phyloP scores from a whole-genome alignment of 1,140 invertebrate genomes.

The Armadillidium nasatum region DNA sequence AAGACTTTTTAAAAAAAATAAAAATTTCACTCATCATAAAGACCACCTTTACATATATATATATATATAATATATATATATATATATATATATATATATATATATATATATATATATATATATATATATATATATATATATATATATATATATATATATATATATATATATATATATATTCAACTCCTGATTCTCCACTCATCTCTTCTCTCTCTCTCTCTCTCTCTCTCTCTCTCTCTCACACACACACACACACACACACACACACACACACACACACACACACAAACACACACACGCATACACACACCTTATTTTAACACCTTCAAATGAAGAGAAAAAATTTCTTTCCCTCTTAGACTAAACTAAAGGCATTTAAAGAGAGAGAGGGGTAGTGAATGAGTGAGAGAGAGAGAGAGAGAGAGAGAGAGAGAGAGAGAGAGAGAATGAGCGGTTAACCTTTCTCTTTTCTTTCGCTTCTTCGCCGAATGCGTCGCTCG shows the following conservation, averaged over 20 bases:
- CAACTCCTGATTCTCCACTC: background rate
- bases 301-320: too few relatives aligned
- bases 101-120: too few relatives aligned
- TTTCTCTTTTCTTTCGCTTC: background rate
- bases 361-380: background rate
- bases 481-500: background rate
- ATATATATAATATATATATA: too few relatives aligned
- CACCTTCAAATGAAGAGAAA: background rate
- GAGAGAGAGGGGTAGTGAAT: background rate
- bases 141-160: background rate
- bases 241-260: too few relatives aligned
- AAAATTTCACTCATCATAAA: too few relatives aligned
- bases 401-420: background rate
- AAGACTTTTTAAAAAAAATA: too few relatives aligned
- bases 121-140: conserved; percentile 6
- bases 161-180: background rate
- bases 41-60: too few relatives aligned
- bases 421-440: background rate
- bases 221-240: background rate
- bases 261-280: too few relatives aligned
- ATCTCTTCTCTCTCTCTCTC: background rate
- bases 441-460: background rate
- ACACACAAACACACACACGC: too few relatives aligned
- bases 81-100: too few relatives aligned
- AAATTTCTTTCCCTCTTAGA: background rate